These are phyloP conservation scores for Drosophila koepferae DNA, from an alignment of 2,888 invertebrate species.

Conservation along the genomic window DNA sequence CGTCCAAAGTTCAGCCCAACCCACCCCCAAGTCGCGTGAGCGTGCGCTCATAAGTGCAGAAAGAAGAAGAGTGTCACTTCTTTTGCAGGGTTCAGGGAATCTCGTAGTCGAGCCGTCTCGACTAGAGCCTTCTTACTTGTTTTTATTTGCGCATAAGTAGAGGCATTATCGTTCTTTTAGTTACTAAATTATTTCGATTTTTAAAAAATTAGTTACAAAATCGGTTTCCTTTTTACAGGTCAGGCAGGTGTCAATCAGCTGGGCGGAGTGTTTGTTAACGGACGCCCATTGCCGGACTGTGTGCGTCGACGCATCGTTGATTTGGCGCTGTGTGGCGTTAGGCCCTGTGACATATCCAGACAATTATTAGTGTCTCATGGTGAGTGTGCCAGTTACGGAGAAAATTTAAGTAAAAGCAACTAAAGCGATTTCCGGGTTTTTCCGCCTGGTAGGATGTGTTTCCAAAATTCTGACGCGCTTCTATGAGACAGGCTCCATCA, in stretches of 20 bases:
- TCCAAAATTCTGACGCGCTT: conserved; percentile 98
- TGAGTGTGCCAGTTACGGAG: conserved; percentile 61
- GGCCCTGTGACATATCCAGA: conserved; percentile 98
- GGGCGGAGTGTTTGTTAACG: conserved; percentile 98
- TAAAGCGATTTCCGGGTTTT: conserved; percentile 11
- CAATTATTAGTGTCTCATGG: conserved; percentile 97
- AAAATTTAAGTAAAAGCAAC: conserved; percentile 7
- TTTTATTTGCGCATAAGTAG: not conserved
- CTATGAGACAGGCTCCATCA: conserved; percentile 98
- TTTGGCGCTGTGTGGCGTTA: conserved; percentile 95
- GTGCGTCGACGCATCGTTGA: conserved; percentile 97
- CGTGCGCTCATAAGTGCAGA: too few relatives aligned
- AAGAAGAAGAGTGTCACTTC: too few relatives aligned
- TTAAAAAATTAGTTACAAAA: not conserved
- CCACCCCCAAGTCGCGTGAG: too few relatives aligned
- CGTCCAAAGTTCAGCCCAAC: too few relatives aligned
- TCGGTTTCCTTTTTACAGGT: conserved; percentile 87
- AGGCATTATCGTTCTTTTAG: not conserved
- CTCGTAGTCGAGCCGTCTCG: too few relatives aligned
- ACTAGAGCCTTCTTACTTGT: too few relatives aligned
- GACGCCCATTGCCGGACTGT: conserved; percentile 97
- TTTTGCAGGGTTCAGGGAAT: too few relatives aligned
- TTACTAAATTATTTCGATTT: not conserved
- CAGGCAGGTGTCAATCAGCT: conserved; percentile 99
- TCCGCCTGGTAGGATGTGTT: conserved; percentile 89